Conservation (phyloP, 2,113 vertebrate genomes). For the Scatophagus argus region DNA sequence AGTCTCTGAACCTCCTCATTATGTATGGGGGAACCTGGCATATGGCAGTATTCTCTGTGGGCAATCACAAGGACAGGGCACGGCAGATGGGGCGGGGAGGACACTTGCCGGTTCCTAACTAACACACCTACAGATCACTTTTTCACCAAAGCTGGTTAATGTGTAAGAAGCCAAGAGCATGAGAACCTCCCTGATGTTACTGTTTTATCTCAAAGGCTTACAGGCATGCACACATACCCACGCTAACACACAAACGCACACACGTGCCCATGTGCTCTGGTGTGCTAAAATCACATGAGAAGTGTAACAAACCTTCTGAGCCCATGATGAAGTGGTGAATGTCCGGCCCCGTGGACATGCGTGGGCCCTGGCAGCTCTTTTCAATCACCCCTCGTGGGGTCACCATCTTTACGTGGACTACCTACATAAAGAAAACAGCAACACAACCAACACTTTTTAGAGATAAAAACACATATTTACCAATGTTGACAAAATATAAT, state of each 20-base stretch:
- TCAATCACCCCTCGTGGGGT: conserved; percentile 96
- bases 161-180: conserved; percentile 53
- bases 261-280: neutral
- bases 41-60: conserved; percentile 81
- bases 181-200: conserved; percentile 69
- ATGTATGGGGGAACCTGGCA: conserved; percentile 75
- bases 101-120: conserved; percentile 59
- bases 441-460: conserved; percentile 3
- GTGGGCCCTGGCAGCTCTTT: conserved; percentile 96
- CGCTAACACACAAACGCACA: conserved; percentile 22
- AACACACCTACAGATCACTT: conserved; percentile 47
- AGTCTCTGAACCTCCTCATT: conserved; percentile 76
- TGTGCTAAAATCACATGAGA: conserved; percentile 12
- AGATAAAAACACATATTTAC: conserved; percentile 1
- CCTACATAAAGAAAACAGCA: conserved; percentile 80
- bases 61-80: conserved; percentile 77
- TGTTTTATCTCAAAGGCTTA: conserved; percentile 40
- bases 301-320: conserved; percentile 91
- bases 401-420: conserved; percentile 98
- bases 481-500: neutral
- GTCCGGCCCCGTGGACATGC: conserved; percentile 97
- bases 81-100: conserved; percentile 61
- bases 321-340: conserved; percentile 99
- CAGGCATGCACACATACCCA: conserved; percentile 12
- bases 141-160: conserved; percentile 65